Evolutionary conservation across 2,113 vertebrate genomes (phyloP).

Genomic region (Natator depressus): DNA sequence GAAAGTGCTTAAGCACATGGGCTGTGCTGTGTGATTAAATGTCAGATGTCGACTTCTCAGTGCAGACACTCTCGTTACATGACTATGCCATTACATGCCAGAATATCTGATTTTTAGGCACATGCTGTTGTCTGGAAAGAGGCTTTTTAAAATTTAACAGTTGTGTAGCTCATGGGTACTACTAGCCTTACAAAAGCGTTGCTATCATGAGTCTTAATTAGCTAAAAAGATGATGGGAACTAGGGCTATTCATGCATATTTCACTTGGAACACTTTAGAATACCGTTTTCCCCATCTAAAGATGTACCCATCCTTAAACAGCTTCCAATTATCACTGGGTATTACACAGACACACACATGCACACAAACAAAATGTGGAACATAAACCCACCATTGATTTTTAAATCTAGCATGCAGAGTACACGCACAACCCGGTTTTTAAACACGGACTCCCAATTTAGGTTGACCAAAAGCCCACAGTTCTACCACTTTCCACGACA

Average conservation of each 20-base stretch:
- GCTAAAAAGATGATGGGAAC: not conserved
- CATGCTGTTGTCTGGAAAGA: not conserved
- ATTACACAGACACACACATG: not conserved
- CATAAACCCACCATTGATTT: not conserved
- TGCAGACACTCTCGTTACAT: not conserved
- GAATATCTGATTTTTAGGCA: not conserved
- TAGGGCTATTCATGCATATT: not conserved
- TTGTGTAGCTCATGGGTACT: not conserved
- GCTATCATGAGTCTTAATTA: not conserved
- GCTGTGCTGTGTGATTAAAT: not conserved
- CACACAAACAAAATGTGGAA: not conserved
- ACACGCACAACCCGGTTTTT: not conserved
- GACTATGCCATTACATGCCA: not conserved
- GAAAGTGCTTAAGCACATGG: not conserved
- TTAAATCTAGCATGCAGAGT: not conserved
- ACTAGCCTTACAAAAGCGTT: rapidly evolving
- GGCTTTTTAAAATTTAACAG: not conserved
- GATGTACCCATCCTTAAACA: rapidly evolving
- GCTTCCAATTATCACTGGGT: not conserved
- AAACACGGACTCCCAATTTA: not conserved
- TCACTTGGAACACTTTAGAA: not conserved
- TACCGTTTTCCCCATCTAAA: not conserved
- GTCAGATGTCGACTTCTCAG: not conserved
- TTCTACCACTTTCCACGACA: not conserved
- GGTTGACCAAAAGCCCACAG: not conserved